Evolutionary conservation across 2,113 vertebrate species (phyloP).

Genomic region (Perognathus longimembris): DNA sequence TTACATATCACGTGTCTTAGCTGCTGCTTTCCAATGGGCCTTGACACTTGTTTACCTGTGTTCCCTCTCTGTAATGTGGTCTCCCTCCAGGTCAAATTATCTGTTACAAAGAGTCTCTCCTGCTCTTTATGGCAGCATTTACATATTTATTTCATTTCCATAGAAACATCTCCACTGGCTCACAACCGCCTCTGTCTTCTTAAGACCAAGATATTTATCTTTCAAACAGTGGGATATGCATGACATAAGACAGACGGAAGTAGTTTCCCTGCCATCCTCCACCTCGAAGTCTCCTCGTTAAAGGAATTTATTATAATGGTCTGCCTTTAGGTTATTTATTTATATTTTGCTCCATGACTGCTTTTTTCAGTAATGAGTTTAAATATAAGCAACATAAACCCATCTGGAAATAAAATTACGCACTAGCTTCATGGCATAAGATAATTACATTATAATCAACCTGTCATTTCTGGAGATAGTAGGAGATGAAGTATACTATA

Average conservation of each 20-base stretch:
- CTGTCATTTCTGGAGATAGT: constrained; percentile 84
- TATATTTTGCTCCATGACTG: constrained; percentile 74
- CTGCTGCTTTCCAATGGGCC: constrained; percentile 39
- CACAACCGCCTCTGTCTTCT: constrained; percentile 77
- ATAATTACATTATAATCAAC: constrained; percentile 89
- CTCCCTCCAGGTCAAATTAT: constrained; percentile 35
- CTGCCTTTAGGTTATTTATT: constrained; percentile 75
- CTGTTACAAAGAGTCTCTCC: background rate
- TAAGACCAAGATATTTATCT: constrained; percentile 75
- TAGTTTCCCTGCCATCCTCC: constrained; percentile 43
- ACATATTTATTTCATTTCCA: constrained; percentile 81
- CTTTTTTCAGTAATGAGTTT: constrained; percentile 84
- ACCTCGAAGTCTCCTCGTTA: constrained; percentile 72
- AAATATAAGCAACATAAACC: constrained; percentile 85
- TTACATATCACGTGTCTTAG: constrained; percentile 17
- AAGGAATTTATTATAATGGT: constrained; percentile 59
- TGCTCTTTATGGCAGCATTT: constrained; percentile 46
- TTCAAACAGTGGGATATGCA: constrained; percentile 55
- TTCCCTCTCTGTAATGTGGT: background rate
- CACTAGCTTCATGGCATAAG: constrained; percentile 80
- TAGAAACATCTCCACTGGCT: constrained; percentile 81
- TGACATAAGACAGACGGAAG: constrained; percentile 36
- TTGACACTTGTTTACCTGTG: background rate
- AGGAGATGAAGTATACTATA: constrained; percentile 81
- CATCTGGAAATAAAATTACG: constrained; percentile 86